phyloP scores from a whole-genome alignment of 1,140 invertebrate species.

The Macrostomum lignano region DNA sequence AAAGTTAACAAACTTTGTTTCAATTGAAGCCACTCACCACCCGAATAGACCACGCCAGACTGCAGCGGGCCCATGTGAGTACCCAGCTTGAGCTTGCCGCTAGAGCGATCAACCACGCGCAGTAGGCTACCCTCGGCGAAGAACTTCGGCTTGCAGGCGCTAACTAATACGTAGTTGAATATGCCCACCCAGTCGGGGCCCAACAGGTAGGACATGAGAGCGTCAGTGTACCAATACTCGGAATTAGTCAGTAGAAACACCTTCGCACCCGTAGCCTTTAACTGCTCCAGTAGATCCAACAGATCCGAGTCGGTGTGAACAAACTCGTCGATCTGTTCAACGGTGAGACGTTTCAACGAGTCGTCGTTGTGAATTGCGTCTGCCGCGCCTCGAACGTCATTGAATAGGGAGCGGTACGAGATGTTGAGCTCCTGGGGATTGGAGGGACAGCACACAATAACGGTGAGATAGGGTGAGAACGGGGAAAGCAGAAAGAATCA shows the following conservation, averaged over 20 bases:
- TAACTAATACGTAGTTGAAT: slow-evolving; percentile 84
- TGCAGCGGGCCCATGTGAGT: slow-evolving; percentile 4
- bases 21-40: slow-evolving; percentile 3
- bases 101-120: slow-evolving; percentile 1
- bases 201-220: too few relatives aligned
- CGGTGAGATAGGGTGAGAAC: too few relatives aligned
- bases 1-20: too few relatives aligned
- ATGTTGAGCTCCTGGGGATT: too few relatives aligned
- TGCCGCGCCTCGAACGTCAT: too few relatives aligned
- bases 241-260: slow-evolving; percentile 85
- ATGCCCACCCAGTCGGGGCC: too few relatives aligned
- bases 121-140: slow-evolving; percentile 33
- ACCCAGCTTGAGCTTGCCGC: slow-evolving; percentile 2
- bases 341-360: neutral
- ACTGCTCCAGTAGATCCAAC: slow-evolving; percentile 50
- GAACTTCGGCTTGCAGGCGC: slow-evolving; percentile 77
- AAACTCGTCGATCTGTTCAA: slow-evolving; percentile 2
- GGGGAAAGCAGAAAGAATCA: too few relatives aligned
- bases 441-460: too few relatives aligned
- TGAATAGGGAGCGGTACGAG: too few relatives aligned
- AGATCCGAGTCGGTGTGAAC: slow-evolving; percentile 41
- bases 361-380: neutral
- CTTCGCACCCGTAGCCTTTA: slow-evolving; percentile 63
- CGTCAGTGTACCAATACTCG: slow-evolving; percentile 73
- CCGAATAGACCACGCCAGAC: slow-evolving; percentile 4